Base-by-base conservation (phyloP, 2,113 vertebrate genomes). In the Anarrhichthys ocellatus region DNA sequence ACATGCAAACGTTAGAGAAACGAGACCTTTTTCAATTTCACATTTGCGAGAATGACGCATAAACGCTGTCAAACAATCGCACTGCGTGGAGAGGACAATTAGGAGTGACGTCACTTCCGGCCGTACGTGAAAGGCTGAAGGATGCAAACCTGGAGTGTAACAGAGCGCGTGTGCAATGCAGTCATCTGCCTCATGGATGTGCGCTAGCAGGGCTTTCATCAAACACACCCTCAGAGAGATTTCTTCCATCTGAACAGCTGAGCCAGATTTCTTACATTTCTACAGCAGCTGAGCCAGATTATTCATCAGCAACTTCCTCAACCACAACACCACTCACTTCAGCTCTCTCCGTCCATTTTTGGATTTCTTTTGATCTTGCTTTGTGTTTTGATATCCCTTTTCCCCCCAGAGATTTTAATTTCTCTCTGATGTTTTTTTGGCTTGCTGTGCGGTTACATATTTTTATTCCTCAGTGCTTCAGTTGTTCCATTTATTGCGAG, bases 1-100 rank as follows among this genome's bases (percentile, higher is more conserved):
- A n/a, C n/a, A n/a, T n/a, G 20, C 2, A 73, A 63, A 71, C 67
- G 27, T 32, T 44, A 69, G 69, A 59, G 63, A 69, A 82, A 46
- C 63, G 5, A 63, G 11, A 69, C 72, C 24, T 40, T 77, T 85
- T 78, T 83, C 24, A 72, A 46, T 65, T 76, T 70, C 15, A 15
- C 62, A 63, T 83, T 64, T 70, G 38, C 36, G 34, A 52, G 27
- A 56, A 50, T 88, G 81, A 84, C 68, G 78, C 78, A 82, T 6
- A 22, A 27, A 67, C 46, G 46, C 0, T 63, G 61, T 36, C 15
- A 66, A 34, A 69, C 15, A 67, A 76, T 63, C 9, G 8, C n/a
- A 52, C 22, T 63, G 44, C 0, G 50, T 78, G 64, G 74, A 48
- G 6, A 68, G 46, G n/a, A 76, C 56, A 71, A 13, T 59, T 2